Evolutionary conservation across 2,888 invertebrate genomes (phyloP).

Genomic region (Xylocampa areola): DNA sequence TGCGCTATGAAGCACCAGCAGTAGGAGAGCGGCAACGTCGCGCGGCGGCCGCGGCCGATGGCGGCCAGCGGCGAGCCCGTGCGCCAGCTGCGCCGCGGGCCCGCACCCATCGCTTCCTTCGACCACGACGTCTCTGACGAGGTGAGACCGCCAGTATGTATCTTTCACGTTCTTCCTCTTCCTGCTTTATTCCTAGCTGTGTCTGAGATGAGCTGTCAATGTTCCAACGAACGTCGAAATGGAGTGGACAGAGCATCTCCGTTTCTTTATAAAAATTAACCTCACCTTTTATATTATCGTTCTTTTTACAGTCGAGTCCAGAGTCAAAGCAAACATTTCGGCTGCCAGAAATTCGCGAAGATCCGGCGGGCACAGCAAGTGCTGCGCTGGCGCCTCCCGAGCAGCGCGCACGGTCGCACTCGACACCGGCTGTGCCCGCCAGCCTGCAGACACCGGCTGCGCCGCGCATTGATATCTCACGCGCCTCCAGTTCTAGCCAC

Average conservation of each 20-base stretch:
- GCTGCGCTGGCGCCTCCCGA: constrained; percentile 70
- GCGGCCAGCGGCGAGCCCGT: constrained; percentile 70
- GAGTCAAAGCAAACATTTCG: constrained; percentile 89
- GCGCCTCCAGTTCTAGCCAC: constrained; percentile 96
- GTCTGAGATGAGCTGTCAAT: neutral
- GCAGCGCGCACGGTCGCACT: constrained; percentile 83
- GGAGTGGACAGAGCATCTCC: constrained; percentile 5
- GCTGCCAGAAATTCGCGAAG: constrained; percentile 85
- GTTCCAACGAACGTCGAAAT: neutral
- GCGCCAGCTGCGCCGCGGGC: constrained; percentile 95
- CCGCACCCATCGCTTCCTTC: constrained; percentile 98
- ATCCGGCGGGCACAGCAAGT: constrained; percentile 68
- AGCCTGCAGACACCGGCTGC: constrained; percentile 91
- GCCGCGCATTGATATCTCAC: constrained; percentile 96
- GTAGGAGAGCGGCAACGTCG: constrained; percentile 28
- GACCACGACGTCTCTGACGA: constrained; percentile 96
- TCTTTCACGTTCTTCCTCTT: constrained; percentile 72
- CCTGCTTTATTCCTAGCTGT: constrained; percentile 61
- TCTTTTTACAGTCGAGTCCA: constrained; percentile 88
- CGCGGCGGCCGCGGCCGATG: constrained; percentile 58
- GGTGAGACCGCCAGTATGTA: constrained; percentile 91
- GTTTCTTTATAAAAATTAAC: neutral
- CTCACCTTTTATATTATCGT: constrained; percentile 15
- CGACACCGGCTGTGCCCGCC: constrained; percentile 74
- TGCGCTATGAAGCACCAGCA: constrained; percentile 31